Evolutionary conservation across 2,888 invertebrate genomes (phyloP), one percentile per base, ranked within the genome.

Genomic region (Chloroclystis v-ata): DNA sequence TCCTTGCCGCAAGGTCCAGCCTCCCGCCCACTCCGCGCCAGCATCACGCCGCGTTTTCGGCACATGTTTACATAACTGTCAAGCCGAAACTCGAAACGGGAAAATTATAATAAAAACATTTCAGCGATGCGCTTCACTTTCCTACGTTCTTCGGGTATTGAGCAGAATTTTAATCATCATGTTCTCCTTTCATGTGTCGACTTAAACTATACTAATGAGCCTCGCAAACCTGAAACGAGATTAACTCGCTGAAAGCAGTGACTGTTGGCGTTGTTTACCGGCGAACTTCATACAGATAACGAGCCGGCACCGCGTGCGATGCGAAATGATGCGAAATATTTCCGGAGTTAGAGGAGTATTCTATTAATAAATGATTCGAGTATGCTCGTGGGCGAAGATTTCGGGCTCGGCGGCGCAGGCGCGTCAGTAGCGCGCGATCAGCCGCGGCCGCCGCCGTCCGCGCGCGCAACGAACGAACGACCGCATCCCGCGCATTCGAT

Each of bases 401-500:
- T 80, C 78, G 83, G 80, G 75, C 77, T 68, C 70, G 60, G 63
- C 68, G 65, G 73, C 72, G 77, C 76, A 78, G 70, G 73, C 67
- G 68, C 69, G 55, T 67, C 84, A 84, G 86, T 86, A 85, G 84
- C 86, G 86, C 84, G 86, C 84, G 81, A 84, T 71, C 76, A 75
- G 85, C 81, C 86, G 84, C 85, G 85, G 87, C 84, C 81, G 81
- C 75, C 84, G 84, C 84, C 83, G 83, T 75, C 72, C 82, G 84
- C 86, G 83, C 85, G 82, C 82, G 70, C 78, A 84, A 84, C 88
- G 88, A 89, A 89, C 88, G 88, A 87, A 87, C 87, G 87, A 87
- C 81, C 86, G 85, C 85, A 83, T 85, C 82, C 76, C 76, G 83
- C 84, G 82, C 82, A 79, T 67, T 69, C 76, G 72, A 73, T 65